Evolutionary conservation across 1,140 invertebrate species (phyloP), one percentile per base, ranked within the genome.

Genomic region (Diorhabda sublineata): DNA sequence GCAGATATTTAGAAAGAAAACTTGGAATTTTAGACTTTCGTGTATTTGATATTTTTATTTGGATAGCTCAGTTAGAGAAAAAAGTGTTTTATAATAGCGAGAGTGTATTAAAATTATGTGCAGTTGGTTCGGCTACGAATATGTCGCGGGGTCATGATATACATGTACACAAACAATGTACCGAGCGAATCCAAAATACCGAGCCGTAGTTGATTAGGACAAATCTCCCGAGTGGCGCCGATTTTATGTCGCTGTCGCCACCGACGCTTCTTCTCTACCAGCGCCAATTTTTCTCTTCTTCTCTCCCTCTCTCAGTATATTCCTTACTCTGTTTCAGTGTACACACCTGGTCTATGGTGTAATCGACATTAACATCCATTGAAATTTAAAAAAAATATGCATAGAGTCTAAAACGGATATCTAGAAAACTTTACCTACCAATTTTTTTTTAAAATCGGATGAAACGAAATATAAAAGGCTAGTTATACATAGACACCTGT

Each of bases 201-300:
- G n/a, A 52, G 47, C 47, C 47, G 47, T 52, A 52, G 47, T 3
- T 52, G 47, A 52, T 43, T 43, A 62, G 45, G 61, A 43, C 61
- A 62, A 62, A 62, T 42, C 45, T 62, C 61, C 61, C 3, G 42
- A 62, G 61, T 62, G 61, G 61, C 61, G 61, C 61, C 61, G 61
- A 5, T 62, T 42, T 62, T 62, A 62, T 62, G 61, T 62, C 61
- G 61, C 42, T 62, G 61, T 62, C 61, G 61, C 61, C 61, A 62
- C 61, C 61, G 61, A 62, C 61, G 60, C 60, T 61, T 42, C 60
- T 61, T 42, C 60, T 61, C 43, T 62, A 43, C 42, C n/a, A 62
- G 61, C 61, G 61, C 61, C 61, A 62, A 62, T 43, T 62, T 62
- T 43, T 62, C 42, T 26, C 26, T 26, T 26, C 26, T 26, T 52